Conservation (phyloP, 2,113 vertebrate genomes). For the Progne subis region DNA sequence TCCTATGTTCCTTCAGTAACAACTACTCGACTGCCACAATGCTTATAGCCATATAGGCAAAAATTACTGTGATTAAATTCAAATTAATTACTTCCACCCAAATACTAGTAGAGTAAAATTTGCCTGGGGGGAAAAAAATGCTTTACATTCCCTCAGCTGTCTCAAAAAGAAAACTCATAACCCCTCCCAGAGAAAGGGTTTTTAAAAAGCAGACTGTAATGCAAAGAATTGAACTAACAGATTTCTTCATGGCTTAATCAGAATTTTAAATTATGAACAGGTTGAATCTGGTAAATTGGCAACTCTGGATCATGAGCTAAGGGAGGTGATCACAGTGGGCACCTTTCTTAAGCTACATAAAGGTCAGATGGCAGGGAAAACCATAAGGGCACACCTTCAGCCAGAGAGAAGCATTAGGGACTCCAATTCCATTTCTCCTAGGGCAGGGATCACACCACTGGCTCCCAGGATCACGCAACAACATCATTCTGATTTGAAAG, state of each 20-base stretch:
- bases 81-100: slow-evolving; percentile 13
- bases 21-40: neutral
- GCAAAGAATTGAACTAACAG: neutral
- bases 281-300: neutral
- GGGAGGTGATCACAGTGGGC: fast-evolving
- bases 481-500: neutral
- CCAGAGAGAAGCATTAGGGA: neutral
- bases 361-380: neutral
- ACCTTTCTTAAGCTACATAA: neutral
- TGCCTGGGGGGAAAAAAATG: neutral
- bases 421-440: neutral
- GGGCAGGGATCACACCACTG: neutral
- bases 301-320: neutral
- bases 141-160: neutral
- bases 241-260: neutral
- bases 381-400: neutral
- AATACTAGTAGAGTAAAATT: neutral
- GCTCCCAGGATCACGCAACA: fast-evolving
- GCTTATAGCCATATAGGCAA: neutral
- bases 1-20: neutral
- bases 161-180: neutral
- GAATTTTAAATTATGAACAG: neutral
- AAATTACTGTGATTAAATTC: neutral
- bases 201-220: neutral
- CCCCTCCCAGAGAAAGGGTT: neutral